phyloP scores from a whole-genome alignment of 1,140 invertebrate genomes.

The Pseudachorutes palmiensis region DNA sequence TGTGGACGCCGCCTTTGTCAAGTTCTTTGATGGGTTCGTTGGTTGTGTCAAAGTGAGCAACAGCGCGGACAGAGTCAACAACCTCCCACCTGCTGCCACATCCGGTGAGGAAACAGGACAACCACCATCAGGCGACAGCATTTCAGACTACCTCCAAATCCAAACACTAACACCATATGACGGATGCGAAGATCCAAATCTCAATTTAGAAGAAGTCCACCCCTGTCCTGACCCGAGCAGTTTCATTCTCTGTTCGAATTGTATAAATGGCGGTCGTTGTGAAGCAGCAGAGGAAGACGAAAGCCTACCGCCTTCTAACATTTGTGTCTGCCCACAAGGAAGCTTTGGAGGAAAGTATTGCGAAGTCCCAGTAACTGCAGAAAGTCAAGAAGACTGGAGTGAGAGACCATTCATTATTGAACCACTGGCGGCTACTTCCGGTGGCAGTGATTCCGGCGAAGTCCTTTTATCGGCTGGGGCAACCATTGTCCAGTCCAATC shows the following conservation, averaged over 20 bases:
- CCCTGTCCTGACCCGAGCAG: conserved; percentile 22
- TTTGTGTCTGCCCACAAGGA: not conserved
- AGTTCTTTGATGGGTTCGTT: conserved; percentile 37
- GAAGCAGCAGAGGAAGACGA: conserved; percentile 34
- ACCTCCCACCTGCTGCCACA: not conserved
- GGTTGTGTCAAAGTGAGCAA: conserved; percentile 26
- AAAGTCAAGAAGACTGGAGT: not conserved
- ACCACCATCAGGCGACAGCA: not conserved
- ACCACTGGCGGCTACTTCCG: not conserved
- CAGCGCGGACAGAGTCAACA: not conserved
- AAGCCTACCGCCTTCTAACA: conserved; percentile 42
- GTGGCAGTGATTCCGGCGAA: not conserved
- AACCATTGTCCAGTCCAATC: not conserved
- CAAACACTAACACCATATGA: conserved; percentile 4
- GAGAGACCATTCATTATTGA: not conserved
- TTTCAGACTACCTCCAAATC: conserved; percentile 14
- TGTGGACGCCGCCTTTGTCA: conserved; percentile 4
- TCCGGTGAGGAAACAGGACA: not conserved
- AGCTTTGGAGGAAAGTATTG: not conserved
- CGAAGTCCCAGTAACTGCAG: not conserved
- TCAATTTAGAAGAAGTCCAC: conserved; percentile 17
- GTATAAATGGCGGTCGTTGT: conserved; percentile 10
- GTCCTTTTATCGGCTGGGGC: not conserved
- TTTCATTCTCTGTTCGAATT: conserved; percentile 29
- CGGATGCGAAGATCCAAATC: conserved; percentile 19